phyloP scores from a whole-genome alignment of 2,797 vertebrate genomes.

The Eulemur rubriventer region DNA sequence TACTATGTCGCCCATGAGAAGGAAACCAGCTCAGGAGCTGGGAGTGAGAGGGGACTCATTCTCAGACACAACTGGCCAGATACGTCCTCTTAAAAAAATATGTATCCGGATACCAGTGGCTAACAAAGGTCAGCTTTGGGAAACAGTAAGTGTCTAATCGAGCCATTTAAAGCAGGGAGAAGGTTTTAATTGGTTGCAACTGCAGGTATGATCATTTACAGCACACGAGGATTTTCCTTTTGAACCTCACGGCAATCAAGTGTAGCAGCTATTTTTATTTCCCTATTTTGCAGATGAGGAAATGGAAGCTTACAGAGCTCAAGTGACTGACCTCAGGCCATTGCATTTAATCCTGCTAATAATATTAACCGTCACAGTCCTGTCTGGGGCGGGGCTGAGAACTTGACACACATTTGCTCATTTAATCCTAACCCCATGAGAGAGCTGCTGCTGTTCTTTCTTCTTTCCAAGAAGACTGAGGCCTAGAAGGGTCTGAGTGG shows the following conservation, averaged over 20 bases:
- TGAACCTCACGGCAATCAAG: background rate
- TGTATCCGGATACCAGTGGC: no score
- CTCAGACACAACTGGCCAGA: background rate
- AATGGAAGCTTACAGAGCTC: slow-evolving; percentile 38
- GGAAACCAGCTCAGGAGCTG: background rate
- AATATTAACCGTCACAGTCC: background rate
- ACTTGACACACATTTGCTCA: background rate
- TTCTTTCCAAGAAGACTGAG: background rate
- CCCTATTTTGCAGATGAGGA: slow-evolving; percentile 44
- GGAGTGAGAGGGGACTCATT: fast-evolving
- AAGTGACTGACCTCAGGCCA: slow-evolving; percentile 11
- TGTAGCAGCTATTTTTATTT: slow-evolving; percentile 38
- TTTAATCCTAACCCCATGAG: background rate
- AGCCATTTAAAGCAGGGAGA: background rate
- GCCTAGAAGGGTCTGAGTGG: background rate
- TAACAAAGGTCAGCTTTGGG: background rate
- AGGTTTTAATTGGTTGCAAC: background rate
- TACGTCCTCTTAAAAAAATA: background rate
- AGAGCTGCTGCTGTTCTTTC: no score
- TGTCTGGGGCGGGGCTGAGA: background rate
- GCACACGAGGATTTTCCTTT: background rate
- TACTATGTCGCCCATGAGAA: background rate
- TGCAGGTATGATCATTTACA: background rate
- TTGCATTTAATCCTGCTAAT: background rate
- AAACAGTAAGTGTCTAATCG: fast-evolving